Base-by-base conservation (phyloP, 2,888 invertebrate species). In the Oscheius onirici region DNA sequence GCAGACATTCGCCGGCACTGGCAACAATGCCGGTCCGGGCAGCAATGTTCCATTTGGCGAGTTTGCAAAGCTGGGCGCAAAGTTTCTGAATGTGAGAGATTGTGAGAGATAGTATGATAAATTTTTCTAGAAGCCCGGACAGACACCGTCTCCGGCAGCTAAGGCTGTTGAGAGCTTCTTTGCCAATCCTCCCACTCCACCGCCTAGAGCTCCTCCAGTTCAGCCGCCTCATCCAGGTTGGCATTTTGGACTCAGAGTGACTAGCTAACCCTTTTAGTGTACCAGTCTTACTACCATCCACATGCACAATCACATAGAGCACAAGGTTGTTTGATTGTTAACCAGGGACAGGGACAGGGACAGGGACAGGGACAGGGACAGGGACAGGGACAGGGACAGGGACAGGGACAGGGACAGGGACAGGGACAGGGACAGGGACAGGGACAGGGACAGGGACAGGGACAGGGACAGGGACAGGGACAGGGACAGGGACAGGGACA, bases 1-100 rank as follows among this genome's bases (percentile, higher is more conserved):
- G 74, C 66, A 73, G 71, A 69, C 73, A 68, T 80, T 80, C 26
- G 75, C 78, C 10, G 57, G 60, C n/a, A 74, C 71, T 8, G 80
- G 77, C 34, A 77, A 72, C 54, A 66, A 72, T 43, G 73, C 71
- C n/a, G 75, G 77, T 11, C 51, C 72, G 10, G 77, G 77, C 40
- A 67, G 55, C 34, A 71, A 71, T 46, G 43, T 68, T 28, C 67
- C 74, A 8, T 71, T 76, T 51, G 76, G 74, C n/a, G 71, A 70
- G 3, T 57, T 75, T 49, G 60, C 68, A 34, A 69, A 72, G 17
- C 61, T 75, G 2, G 75, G 75, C 6, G 58, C 67, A 24, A n/a
- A 61, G 17, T 44, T 61, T 3, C 24, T 61, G 13, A 46, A 61
- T 17, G 61, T 44, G 43, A 40, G 60, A 11, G 11, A 34, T 41